A percentile compares a stretch with the other conserved stretches of the same genome.
These are phyloP conservation scores for Apostichopus californicus DNA, from an alignment of 35 echinoderm and acorn worm species.

Conservation along the genomic window DNA sequence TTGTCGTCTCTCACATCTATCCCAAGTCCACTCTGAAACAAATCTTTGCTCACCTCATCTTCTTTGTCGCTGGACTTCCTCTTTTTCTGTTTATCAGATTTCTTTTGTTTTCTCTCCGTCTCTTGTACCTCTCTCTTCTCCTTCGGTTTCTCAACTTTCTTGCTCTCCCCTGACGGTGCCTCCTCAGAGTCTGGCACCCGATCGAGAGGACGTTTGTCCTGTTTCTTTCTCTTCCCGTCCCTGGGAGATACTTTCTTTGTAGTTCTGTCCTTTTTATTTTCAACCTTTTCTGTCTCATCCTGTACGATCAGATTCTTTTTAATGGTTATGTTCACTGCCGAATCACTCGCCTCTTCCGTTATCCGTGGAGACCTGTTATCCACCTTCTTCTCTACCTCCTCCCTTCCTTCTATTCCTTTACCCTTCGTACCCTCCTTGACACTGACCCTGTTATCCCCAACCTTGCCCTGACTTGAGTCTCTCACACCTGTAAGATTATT, in stretches of 20 bases:
- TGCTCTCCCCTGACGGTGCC: neutral
- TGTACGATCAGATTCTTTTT: conserved; percentile 60
- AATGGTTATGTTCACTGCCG: neutral
- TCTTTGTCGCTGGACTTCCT: conserved; percentile 6
- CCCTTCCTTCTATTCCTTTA: conserved; percentile 36
- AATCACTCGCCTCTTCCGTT: conserved; percentile 37
- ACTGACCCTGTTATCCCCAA: conserved; percentile 37
- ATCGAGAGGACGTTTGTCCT: neutral
- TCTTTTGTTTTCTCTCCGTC: conserved; percentile 28
- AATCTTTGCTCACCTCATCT: neutral
- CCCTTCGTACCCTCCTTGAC: conserved; percentile 51
- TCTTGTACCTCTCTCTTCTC: neutral
- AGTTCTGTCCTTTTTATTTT: conserved; percentile 57
- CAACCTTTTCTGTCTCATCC: conserved; percentile 56
- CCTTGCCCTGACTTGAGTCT: conserved; percentile 40
- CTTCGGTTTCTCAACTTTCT: conserved; percentile 38
- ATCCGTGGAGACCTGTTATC: neutral
- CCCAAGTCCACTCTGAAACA: neutral
- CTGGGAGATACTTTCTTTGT: neutral
- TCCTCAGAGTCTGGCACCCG: neutral
- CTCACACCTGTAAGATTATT: neutral
- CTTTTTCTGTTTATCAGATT: conserved; percentile 48
- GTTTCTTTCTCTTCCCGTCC: neutral
- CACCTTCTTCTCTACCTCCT: neutral
- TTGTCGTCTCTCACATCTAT: neutral